phyloP scores from a whole-genome alignment of 1,140 invertebrate genomes.

The Drosophila pseudoobscura region DNA sequence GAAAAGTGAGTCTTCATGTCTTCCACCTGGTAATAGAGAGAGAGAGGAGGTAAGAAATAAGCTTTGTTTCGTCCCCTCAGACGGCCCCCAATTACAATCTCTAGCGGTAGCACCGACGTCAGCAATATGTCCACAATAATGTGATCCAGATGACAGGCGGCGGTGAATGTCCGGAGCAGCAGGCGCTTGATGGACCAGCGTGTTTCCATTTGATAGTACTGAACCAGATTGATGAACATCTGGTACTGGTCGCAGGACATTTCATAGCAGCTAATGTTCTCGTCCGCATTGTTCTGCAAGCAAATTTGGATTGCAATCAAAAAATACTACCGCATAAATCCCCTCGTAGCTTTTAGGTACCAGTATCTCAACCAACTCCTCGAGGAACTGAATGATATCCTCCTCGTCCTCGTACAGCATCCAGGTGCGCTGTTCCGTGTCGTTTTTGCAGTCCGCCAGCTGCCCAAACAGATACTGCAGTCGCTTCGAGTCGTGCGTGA shows the following conservation, averaged over 20 bases:
- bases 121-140: slow-evolving; percentile 91
- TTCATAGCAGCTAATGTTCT: slow-evolving; percentile 90
- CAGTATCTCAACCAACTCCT: slow-evolving; percentile 93
- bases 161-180: slow-evolving; percentile 92
- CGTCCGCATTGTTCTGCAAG: slow-evolving; percentile 91
- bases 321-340: not conserved
- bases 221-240: slow-evolving; percentile 90
- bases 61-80: too few species aligned
- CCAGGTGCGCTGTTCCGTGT: slow-evolving; percentile 96
- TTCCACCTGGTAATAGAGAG: slow-evolving; percentile 59
- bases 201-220: slow-evolving; percentile 97
- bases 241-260: slow-evolving; percentile 90
- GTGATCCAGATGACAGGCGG: slow-evolving; percentile 92
- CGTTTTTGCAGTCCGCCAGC: slow-evolving; percentile 94
- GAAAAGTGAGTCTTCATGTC: slow-evolving; percentile 82
- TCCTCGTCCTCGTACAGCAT: slow-evolving; percentile 95
- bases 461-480: slow-evolving; percentile 92
- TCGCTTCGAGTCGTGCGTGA: slow-evolving; percentile 90
- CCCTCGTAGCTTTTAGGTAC: slow-evolving; percentile 84
- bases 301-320: slow-evolving; percentile 32
- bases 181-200: slow-evolving; percentile 92
- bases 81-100: slow-evolving; percentile 87
- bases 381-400: slow-evolving; percentile 92
- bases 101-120: slow-evolving; percentile 93
- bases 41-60: not conserved